Evolutionary conservation across 1,140 invertebrate genomes (phyloP), one percentile per base, ranked within the genome.

Genomic region (Cydia splendana): DNA sequence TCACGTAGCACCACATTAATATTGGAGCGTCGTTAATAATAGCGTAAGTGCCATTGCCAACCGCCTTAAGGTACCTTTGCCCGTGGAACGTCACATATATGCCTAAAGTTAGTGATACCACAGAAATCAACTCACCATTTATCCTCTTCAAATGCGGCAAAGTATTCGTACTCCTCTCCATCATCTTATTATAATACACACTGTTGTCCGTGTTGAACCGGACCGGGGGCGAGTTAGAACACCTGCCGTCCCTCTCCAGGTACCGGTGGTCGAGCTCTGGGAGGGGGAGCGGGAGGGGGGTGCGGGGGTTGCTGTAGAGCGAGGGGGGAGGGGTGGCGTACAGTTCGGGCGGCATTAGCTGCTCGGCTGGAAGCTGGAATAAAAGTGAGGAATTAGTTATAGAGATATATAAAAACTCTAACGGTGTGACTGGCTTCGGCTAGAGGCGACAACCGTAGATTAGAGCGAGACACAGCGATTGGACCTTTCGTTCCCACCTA

Each of bases 261-360:
- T 84, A 88, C 45, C 85, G 80, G n/a, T 85, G 82, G 13, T 89
- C 87, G 12, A 91, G 74, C 34, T 90, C 88, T 0, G 88, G 88
- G 87, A 90, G 88, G 67, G 88, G 78, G 62, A 90, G 78, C 71
- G 88, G 86, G 1, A 89, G 76, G 0, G 90, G 90, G 24, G 88
- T 89, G 34, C 88, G 83, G 2, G 82, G 84, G 82, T 85, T 85
- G 76, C 83, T 89, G 87, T 91, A 91, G n/a, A 90, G 76, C 2
- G 82, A 76, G 5, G 87, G 85, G 6, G 83, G 83, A 0, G 82
- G 81, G 0, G 83, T 84, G 0, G 82, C 81, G 75, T 88, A 88
- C 0, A 89, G 38, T 30, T 90, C 88, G 24, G 87, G 88, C 4
- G 87, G 86, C 81, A 89, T 82, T 28, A 88, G 79, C 20, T 88